These are phyloP conservation scores for Drosophila truncata DNA, from an alignment of 1,140 invertebrate species.

Conservation along the genomic window DNA sequence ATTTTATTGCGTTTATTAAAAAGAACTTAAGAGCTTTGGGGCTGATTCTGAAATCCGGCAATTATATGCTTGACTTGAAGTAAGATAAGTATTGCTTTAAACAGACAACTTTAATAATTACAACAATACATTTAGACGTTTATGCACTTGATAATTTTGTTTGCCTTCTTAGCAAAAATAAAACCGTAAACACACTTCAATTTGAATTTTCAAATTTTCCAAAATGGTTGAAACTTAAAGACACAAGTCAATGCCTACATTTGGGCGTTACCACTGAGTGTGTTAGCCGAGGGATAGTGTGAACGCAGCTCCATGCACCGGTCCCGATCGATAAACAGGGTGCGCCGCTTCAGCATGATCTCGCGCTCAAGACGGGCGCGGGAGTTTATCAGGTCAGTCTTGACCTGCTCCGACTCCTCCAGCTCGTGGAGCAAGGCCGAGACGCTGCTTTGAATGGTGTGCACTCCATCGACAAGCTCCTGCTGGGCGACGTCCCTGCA, in stretches of 20 bases:
- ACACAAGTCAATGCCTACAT: not conserved
- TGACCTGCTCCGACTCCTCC: slow-evolving; percentile 87
- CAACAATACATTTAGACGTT: not conserved
- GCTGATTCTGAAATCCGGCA: slow-evolving; percentile 7
- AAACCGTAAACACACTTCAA: not conserved
- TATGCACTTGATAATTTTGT: slow-evolving; percentile 4
- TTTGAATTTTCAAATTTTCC: not conserved
- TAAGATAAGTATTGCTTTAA: not conserved
- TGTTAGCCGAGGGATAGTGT: slow-evolving; percentile 89
- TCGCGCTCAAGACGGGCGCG: slow-evolving; percentile 89
- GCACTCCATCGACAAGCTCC: slow-evolving; percentile 91
- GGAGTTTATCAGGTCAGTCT: slow-evolving; percentile 87
- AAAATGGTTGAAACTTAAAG: not conserved
- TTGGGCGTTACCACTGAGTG: slow-evolving; percentile 86
- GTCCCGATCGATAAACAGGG: slow-evolving; percentile 89
- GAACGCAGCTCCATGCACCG: slow-evolving; percentile 88
- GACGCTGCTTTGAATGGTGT: slow-evolving; percentile 88
- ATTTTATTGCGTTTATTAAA: slow-evolving; percentile 75
- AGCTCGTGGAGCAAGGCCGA: slow-evolving; percentile 88
- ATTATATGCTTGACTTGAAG: slow-evolving; percentile 6
- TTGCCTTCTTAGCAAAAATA: too few relatives aligned
- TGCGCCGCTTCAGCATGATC: slow-evolving; percentile 90
- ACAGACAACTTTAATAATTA: not conserved
- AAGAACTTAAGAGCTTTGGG: slow-evolving; percentile 45
- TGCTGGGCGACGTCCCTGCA: slow-evolving; percentile 90